phyloP scores from a whole-genome alignment of 2,797 vertebrate genomes.

The Gobio occitaniae region DNA sequence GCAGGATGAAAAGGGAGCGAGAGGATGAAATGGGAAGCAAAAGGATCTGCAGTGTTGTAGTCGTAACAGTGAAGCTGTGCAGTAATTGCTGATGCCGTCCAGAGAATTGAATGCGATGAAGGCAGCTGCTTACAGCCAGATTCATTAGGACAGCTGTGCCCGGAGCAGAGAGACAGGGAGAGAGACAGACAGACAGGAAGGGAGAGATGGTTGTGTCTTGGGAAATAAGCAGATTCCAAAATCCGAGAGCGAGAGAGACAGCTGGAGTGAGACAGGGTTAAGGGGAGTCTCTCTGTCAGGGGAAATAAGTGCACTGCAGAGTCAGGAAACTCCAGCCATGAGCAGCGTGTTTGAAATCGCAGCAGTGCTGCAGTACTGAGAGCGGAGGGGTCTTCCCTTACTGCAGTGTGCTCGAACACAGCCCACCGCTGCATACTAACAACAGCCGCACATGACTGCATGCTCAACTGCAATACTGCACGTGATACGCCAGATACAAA shows the following conservation, averaged over 20 bases:
- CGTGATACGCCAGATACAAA: background rate
- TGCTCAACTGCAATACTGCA: background rate
- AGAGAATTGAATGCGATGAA: conserved; percentile 83
- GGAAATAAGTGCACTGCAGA: conserved; percentile 60
- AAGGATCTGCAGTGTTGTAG: conserved; percentile 51
- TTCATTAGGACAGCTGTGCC: conserved; percentile 77
- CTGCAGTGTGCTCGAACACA: conserved; percentile 37
- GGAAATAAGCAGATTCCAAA: conserved; percentile 34
- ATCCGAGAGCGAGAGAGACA: conserved; percentile 20
- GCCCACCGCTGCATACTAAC: conserved; percentile 20
- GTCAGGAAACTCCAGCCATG: conserved; percentile 58
- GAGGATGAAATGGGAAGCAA: conserved; percentile 22
- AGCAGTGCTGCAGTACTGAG: conserved; percentile 6
- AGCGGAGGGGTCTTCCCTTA: conserved; percentile 20
- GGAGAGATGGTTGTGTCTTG: background rate
- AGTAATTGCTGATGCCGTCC: conserved; percentile 80
- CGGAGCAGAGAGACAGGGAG: conserved; percentile 57
- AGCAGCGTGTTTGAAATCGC: conserved; percentile 34
- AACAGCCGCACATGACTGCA: background rate
- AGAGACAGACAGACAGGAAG: conserved; percentile 35
- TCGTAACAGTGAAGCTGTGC: conserved; percentile 70
- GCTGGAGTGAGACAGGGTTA: conserved; percentile 13
- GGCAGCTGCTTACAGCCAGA: conserved; percentile 79
- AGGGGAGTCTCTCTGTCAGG: conserved; percentile 38
- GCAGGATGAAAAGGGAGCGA: conserved; percentile 37